Percentiles rank a stretch among this genome's conserved stretches.
These are phyloP conservation scores for Lagorchestes hirsutus DNA, from an alignment of 2,797 vertebrate species.

Conservation along the genomic window DNA sequence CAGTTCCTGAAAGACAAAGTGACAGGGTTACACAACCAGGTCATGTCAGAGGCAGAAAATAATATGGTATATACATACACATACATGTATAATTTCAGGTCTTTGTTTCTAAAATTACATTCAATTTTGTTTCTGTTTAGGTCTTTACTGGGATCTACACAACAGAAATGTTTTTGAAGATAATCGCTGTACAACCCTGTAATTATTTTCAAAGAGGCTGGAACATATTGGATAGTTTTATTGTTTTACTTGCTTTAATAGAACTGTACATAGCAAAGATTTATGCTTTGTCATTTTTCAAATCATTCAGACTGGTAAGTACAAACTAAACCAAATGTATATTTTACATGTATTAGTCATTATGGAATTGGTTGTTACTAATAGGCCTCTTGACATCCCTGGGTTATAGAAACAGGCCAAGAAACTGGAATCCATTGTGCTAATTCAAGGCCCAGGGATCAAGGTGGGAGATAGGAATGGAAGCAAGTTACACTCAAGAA, in stretches of 20 bases:
- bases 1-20: not conserved
- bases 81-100: not conserved
- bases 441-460: not conserved
- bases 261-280: constrained; percentile 85
- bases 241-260: constrained; percentile 90
- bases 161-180: constrained; percentile 93
- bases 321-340: constrained; percentile 45
- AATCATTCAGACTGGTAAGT: constrained; percentile 90
- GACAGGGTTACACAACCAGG: not conserved
- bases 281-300: constrained; percentile 86
- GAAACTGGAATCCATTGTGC: not conserved
- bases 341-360: not conserved
- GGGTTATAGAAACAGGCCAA: not conserved
- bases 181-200: constrained; percentile 92
- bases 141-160: constrained; percentile 92
- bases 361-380: not conserved
- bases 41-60: not conserved
- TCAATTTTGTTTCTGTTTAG: constrained; percentile 81
- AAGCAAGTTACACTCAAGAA: not conserved
- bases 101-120: not conserved
- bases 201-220: constrained; percentile 92
- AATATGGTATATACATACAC: too few species aligned
- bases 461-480: not conserved
- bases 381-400: not conserved
- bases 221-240: constrained; percentile 93